Conservation (phyloP, 2,888 invertebrate genomes). For the Alcis repandata region DNA sequence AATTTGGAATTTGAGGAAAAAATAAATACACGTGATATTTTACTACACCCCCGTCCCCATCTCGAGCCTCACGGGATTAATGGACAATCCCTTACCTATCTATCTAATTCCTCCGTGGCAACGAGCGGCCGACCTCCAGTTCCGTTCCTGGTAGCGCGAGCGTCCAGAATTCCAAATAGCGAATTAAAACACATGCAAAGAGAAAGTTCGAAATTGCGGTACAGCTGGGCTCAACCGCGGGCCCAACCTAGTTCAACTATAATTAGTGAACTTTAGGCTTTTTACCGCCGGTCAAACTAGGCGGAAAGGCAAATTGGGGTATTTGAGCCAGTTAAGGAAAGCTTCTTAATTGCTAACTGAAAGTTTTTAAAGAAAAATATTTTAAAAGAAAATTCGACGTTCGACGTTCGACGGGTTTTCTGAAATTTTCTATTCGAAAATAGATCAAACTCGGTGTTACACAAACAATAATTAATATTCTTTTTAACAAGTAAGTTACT, state of each 20-base stretch:
- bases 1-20: too few species aligned
- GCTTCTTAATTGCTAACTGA: background rate
- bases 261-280: constrained; percentile 18
- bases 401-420: too few species aligned
- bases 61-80: too few species aligned
- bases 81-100: background rate
- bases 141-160: background rate
- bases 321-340: constrained; percentile 1
- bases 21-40: too few species aligned
- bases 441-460: too few species aligned
- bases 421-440: too few species aligned
- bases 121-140: background rate
- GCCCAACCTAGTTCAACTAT: constrained; percentile 3
- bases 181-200: constrained; percentile 21
- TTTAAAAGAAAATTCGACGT: too few species aligned
- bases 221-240: constrained; percentile 20
- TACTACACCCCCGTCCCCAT: too few species aligned
- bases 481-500: too few species aligned
- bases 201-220: constrained; percentile 11
- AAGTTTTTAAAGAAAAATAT: too few species aligned
- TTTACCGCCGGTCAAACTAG: background rate
- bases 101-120: background rate
- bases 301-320: background rate
- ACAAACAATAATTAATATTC: too few species aligned
- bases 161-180: background rate